phyloP scores from a whole-genome alignment of 2,113 vertebrate genomes.

The Clinocottus analis region DNA sequence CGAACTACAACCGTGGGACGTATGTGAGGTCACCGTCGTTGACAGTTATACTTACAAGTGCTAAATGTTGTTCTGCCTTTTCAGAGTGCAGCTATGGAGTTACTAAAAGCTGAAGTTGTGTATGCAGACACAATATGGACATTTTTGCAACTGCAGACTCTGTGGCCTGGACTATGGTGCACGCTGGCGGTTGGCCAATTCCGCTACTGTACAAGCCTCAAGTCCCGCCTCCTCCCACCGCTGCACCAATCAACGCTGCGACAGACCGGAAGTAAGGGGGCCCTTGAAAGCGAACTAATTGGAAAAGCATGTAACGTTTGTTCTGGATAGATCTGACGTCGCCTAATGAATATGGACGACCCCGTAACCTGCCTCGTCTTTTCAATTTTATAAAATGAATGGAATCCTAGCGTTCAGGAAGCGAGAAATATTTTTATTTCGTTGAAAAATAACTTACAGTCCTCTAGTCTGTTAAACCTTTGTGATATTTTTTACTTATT shows the following conservation, averaged over 20 bases:
- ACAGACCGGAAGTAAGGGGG: constrained; percentile 34
- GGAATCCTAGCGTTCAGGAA: not conserved
- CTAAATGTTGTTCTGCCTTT: not conserved
- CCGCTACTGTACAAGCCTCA: constrained; percentile 13
- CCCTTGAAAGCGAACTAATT: not conserved
- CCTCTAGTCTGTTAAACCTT: no score
- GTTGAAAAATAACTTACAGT: not conserved
- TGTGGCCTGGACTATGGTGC: constrained; percentile 52
- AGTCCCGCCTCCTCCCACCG: constrained; percentile 50
- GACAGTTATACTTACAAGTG: constrained; percentile 53
- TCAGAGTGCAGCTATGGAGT: constrained; percentile 29
- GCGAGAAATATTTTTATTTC: not conserved
- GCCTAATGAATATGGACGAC: not conserved
- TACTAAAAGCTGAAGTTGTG: constrained; percentile 26
- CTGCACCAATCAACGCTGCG: constrained; percentile 40
- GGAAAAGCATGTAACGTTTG: not conserved
- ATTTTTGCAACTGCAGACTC: constrained; percentile 64
- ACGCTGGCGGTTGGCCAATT: constrained; percentile 68
- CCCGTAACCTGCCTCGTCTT: not conserved
- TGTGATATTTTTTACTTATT: no score
- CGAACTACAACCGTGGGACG: constrained; percentile 1
- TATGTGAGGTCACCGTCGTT: not conserved
- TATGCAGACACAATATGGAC: constrained; percentile 52
- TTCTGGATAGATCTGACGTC: not conserved
- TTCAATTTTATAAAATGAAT: not conserved